Evolutionary conservation across 1,140 invertebrate genomes (phyloP).

Genomic region (Pygmarrhopalites habei): DNA sequence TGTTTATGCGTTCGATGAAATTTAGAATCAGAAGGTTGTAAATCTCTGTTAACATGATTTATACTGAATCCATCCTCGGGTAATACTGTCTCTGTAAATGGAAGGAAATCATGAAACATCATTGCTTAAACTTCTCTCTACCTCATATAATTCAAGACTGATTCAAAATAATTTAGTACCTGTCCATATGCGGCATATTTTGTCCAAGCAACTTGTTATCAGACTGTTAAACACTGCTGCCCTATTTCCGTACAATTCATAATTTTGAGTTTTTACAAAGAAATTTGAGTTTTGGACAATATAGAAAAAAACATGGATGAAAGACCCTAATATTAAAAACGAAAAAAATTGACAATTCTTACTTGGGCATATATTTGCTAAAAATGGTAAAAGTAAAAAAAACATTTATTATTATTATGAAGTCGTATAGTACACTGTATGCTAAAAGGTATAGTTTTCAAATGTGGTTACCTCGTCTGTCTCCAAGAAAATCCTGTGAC

Average conservation of each 20-base stretch:
- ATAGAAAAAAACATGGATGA: background rate
- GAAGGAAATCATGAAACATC: too few species aligned
- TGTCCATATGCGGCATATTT: constrained; percentile 98
- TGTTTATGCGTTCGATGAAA: constrained; percentile 84
- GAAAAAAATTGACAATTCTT: constrained; percentile 45
- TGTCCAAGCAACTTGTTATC: constrained; percentile 95
- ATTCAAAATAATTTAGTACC: too few species aligned
- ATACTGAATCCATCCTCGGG: constrained; percentile 84
- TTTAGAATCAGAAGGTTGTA: constrained; percentile 65
- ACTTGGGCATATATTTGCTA: constrained; percentile 99
- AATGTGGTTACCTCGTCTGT: too few species aligned
- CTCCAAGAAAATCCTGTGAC: constrained; percentile 95
- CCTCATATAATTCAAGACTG: too few species aligned
- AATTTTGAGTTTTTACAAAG: background rate
- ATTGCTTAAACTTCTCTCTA: too few species aligned
- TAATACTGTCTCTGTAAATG: constrained; percentile 88
- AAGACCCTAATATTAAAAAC: constrained; percentile 6
- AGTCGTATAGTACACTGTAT: too few species aligned
- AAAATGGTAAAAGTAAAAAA: too few species aligned
- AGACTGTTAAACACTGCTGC: constrained; percentile 95
- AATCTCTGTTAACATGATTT: constrained; percentile 75
- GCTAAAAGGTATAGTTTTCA: too few species aligned
- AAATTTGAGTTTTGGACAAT: background rate
- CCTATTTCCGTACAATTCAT: constrained; percentile 48
- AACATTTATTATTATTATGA: too few species aligned